A percentile compares a stretch with the other conserved stretches of the same genome.
Evolutionary conservation across 2,797 vertebrate genomes (phyloP).

Genomic region (Myotis findleyi): DNA sequence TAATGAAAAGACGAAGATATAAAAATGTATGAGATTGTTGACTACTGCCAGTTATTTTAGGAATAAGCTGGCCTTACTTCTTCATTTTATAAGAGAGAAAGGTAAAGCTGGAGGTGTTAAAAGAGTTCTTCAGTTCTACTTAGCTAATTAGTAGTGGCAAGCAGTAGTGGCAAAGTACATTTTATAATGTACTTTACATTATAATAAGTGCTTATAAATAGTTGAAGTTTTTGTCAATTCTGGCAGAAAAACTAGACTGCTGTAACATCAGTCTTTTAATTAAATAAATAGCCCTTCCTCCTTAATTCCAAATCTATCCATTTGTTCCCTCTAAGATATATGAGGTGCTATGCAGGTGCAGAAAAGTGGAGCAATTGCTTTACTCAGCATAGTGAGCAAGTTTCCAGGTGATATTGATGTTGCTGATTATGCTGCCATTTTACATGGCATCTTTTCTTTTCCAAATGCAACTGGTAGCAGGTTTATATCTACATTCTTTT

Average conservation of each 20-base stretch:
- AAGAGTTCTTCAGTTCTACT: conserved; percentile 53
- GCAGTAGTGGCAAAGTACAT: background rate
- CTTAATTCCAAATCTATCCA: background rate
- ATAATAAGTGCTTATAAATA: background rate
- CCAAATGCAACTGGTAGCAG: background rate
- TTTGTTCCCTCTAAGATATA: background rate
- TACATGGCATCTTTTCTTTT: background rate
- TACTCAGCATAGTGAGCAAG: background rate
- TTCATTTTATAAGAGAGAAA: conserved; percentile 64
- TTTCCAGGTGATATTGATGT: background rate
- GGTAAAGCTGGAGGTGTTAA: conserved; percentile 58
- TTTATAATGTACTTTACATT: conserved; percentile 20
- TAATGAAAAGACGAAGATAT: conserved; percentile 68
- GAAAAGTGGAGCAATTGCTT: background rate
- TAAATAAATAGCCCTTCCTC: background rate
- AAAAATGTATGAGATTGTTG: conserved; percentile 48
- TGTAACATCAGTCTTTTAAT: conserved; percentile 39
- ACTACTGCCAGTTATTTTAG: conserved; percentile 51
- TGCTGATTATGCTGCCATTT: background rate
- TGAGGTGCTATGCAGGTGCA: background rate
- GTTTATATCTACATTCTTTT: background rate
- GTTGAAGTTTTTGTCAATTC: background rate
- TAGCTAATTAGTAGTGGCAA: conserved; percentile 60
- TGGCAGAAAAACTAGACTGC: conserved; percentile 12
- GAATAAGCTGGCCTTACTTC: conserved; percentile 34